Conservation (phyloP, 1,140 invertebrate genomes). For the Cherax quadricarinatus region DNA sequence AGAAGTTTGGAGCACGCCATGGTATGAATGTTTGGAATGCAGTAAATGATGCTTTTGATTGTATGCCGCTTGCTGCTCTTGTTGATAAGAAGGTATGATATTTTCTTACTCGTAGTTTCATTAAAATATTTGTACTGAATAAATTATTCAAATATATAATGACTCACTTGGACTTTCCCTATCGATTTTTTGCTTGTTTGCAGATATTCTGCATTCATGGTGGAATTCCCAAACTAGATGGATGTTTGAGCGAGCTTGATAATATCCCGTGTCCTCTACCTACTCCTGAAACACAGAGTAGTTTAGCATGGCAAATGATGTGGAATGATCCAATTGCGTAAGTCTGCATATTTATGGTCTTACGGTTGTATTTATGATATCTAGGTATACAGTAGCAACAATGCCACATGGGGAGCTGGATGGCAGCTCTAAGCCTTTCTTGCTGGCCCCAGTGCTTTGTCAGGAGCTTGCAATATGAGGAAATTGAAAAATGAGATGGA, state of each 20-base stretch:
- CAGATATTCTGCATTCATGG: slow-evolving; percentile 87
- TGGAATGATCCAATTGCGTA: slow-evolving; percentile 86
- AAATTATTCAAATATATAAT: too few relatives aligned
- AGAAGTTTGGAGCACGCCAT: slow-evolving; percentile 83
- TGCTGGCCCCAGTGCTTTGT: too few relatives aligned
- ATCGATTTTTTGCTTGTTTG: slow-evolving; percentile 5
- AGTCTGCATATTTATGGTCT: not conserved
- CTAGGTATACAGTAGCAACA: too few relatives aligned
- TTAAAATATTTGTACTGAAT: too few relatives aligned
- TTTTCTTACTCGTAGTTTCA: not conserved
- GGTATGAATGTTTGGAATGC: slow-evolving; percentile 83
- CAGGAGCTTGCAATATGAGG: too few relatives aligned
- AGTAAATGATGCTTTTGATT: slow-evolving; percentile 85
- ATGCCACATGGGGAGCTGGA: too few relatives aligned
- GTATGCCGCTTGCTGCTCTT: slow-evolving; percentile 83
- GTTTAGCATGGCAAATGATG: slow-evolving; percentile 86
- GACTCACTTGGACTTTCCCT: too few relatives aligned
- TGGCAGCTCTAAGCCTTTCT: too few relatives aligned
- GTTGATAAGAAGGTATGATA: slow-evolving; percentile 82
- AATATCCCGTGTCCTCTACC: slow-evolving; percentile 82
- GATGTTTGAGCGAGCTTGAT: slow-evolving; percentile 79
- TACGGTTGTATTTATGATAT: too few relatives aligned
- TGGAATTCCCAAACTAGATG: slow-evolving; percentile 83
- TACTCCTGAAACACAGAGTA: slow-evolving; percentile 82
- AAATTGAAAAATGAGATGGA: too few relatives aligned